Evolutionary conservation across 2,888 invertebrate genomes (phyloP).

Genomic region (Drosophila anomelani): DNA sequence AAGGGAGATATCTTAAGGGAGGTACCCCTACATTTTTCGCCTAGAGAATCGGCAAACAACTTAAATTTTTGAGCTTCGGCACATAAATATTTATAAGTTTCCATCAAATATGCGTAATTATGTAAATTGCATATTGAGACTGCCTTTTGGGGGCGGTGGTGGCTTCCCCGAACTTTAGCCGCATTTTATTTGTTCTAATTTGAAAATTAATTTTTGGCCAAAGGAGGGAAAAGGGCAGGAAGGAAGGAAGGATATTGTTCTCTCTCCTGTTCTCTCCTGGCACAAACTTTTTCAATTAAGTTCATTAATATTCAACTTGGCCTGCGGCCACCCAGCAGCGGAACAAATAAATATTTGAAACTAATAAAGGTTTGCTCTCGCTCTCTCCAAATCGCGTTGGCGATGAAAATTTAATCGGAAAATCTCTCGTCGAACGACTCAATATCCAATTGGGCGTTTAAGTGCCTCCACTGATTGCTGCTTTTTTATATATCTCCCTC

Average conservation of each 20-base stretch:
- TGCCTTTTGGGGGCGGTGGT: background rate
- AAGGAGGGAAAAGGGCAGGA: background rate
- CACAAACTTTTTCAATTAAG: slow-evolving; percentile 75
- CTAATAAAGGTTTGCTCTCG: slow-evolving; percentile 58
- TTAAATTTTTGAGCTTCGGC: slow-evolving; percentile 30
- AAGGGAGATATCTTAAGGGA: too few relatives aligned
- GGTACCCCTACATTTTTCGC: background rate
- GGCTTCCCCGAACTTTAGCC: slow-evolving; percentile 10
- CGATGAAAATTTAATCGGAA: slow-evolving; percentile 32
- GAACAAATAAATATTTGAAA: slow-evolving; percentile 74
- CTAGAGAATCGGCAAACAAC: slow-evolving; percentile 13
- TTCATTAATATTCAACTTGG: slow-evolving; percentile 77
- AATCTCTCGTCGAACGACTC: slow-evolving; percentile 14
- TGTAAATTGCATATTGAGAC: slow-evolving; percentile 74
- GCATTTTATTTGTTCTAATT: slow-evolving; percentile 74
- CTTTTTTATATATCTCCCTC: background rate
- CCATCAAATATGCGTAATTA: slow-evolving; percentile 70
- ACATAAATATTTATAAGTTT: slow-evolving; percentile 76
- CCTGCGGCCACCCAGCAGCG: slow-evolving; percentile 49
- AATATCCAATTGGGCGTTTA: slow-evolving; percentile 32
- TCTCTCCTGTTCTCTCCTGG: slow-evolving; percentile 4
- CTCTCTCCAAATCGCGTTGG: background rate
- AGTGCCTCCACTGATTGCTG: slow-evolving; percentile 40
- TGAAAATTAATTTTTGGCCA: slow-evolving; percentile 68
- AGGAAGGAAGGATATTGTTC: slow-evolving; percentile 39